These are phyloP conservation scores for Bembecia ichneumoniformis DNA, from an alignment of 2,888 invertebrate genomes.

Conservation along the genomic window DNA sequence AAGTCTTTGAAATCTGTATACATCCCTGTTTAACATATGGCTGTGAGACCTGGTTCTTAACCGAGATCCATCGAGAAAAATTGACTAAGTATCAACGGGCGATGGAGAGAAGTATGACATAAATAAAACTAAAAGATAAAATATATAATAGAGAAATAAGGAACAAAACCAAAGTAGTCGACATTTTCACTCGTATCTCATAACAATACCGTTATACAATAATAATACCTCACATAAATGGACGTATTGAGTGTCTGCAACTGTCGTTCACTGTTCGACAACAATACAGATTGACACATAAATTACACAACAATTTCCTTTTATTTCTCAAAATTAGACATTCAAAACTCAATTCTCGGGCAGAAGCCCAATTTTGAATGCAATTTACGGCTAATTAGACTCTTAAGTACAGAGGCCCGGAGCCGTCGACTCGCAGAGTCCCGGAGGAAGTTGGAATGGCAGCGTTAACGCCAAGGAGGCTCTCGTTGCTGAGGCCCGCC, in stretches of 20 bases:
- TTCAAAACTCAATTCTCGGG: constrained; percentile 61
- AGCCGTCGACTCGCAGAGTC: constrained; percentile 22
- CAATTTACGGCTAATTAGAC: constrained; percentile 66
- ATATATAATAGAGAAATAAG: no score
- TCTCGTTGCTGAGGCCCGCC: constrained; percentile 11
- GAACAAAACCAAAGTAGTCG: no score
- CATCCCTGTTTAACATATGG: no score
- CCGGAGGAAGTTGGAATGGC: constrained; percentile 42
- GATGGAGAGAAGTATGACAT: no score
- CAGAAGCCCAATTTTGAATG: constrained; percentile 57
- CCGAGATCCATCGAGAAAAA: no score
- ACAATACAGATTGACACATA: constrained; percentile 49
- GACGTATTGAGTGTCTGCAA: constrained; percentile 16
- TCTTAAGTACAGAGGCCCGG: constrained; percentile 52
- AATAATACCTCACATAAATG: neutral
- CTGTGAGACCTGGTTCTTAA: no score
- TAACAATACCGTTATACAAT: no score
- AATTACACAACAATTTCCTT: constrained; percentile 47
- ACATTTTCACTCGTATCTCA: neutral
- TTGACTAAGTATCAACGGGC: no score
- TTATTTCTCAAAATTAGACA: constrained; percentile 60
- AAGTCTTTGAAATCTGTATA: no score
- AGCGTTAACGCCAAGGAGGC: constrained; percentile 29
- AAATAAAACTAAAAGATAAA: no score
- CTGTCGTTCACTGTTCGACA: constrained; percentile 21